Evolutionary conservation across 2,113 vertebrate species (phyloP), one percentile per base, ranked within the genome.

Genomic region (Epinephelus lanceolatus): DNA sequence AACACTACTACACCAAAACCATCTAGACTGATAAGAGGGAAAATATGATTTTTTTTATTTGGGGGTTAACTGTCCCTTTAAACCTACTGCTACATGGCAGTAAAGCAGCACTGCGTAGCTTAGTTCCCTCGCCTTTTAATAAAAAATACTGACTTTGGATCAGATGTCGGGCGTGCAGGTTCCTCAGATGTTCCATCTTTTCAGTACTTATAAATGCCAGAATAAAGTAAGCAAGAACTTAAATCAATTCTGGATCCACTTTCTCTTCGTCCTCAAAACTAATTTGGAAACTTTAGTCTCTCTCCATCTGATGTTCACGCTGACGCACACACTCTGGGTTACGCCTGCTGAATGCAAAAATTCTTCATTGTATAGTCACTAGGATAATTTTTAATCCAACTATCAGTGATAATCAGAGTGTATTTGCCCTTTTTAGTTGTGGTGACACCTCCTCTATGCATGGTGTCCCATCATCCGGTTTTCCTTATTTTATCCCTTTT

Each of bases 91-190:
- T 2, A 12, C 10, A 61, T 6, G 40, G 17, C 21, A 40, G 21
- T 55, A 55, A 5, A 60, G 66, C 25, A 60, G 21, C 25, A 42
- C n/a, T 18, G 17, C 57, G 30, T 27, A 14, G 17, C 25, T 59
- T 25, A 59, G 56, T 14, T 27, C 19, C 8, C 18, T 62, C 3
- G 2, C 27, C 42, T 51, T 57, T 59, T 47, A 57, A 49, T 49
- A 70, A 53, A 63, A 57, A 72, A 15, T 25, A 72, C 52, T n/a
- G 66, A 67, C 7, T n/a, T 25, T 68, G 71, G 66, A 65, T 72
- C 60, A 57, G 47, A 47, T 70, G 49, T 55, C 25, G 63, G 53
- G 47, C 11, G 1, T 56, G 37, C 40, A 70, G 66, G 59, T 71
- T 47, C 17, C 47, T 49, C 66, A 65, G 30, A 78, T 73, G 7